Conservation (phyloP, 2,113 vertebrate species). For the Notechis scutatus region DNA sequence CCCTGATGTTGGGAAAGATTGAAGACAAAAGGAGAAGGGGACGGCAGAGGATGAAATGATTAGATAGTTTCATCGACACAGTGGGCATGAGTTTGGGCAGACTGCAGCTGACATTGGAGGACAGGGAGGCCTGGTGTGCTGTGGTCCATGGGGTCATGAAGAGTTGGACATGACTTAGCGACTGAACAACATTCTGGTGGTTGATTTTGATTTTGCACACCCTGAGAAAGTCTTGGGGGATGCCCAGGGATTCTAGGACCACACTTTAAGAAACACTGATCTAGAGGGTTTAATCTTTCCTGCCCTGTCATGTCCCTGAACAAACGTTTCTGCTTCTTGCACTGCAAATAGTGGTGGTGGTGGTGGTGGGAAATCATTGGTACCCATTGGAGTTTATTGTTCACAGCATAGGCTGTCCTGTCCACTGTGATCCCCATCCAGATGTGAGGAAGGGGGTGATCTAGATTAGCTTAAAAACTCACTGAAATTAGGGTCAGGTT, state of each 20-base stretch:
- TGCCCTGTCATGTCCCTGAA: not conserved
- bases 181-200: too few species aligned
- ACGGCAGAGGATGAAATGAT: not conserved
- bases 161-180: too few species aligned
- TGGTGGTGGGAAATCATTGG: not conserved
- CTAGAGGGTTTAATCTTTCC: not conserved
- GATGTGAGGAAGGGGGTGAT: not conserved
- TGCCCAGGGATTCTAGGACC: too few species aligned
- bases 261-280: too few species aligned
- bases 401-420: not conserved
- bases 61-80: not conserved
- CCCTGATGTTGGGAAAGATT: too few species aligned
- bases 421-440: not conserved
- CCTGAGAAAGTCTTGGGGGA: too few species aligned
- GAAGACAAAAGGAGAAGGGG: too few species aligned
- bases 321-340: not conserved
- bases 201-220: too few species aligned
- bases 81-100: not conserved
- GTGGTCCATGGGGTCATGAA: too few species aligned
- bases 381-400: not conserved
- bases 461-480: not conserved
- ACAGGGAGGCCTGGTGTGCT: too few species aligned
- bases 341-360: not conserved
- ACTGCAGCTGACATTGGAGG: too few species aligned
- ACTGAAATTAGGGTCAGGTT: not conserved